These are phyloP conservation scores for Trichopria drosophilae DNA, from an alignment of 2,888 invertebrate species.

Conservation along the genomic window DNA sequence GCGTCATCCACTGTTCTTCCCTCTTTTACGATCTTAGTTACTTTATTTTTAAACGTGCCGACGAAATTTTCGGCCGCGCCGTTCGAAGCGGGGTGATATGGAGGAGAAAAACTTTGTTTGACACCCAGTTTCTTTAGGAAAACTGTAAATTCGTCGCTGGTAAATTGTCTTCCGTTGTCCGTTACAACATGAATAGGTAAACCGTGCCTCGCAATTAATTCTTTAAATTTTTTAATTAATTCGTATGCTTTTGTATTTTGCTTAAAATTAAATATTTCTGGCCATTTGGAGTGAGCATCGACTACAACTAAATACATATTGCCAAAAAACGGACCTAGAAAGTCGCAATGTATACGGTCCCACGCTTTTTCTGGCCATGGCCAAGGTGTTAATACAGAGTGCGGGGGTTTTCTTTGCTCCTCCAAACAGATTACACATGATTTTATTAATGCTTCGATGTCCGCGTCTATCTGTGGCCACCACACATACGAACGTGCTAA, in stretches of 20 bases:
- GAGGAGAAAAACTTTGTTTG: constrained; percentile 17
- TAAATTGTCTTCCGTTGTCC: constrained; percentile 27
- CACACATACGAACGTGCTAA: constrained; percentile 12
- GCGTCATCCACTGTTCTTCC: constrained; percentile 12
- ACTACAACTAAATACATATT: constrained; percentile 25
- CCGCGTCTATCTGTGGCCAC: constrained; percentile 15
- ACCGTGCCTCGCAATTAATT: constrained; percentile 29
- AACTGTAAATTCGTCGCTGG: not conserved
- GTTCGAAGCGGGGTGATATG: constrained; percentile 10
- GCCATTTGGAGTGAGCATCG: constrained; percentile 19
- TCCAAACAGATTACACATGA: constrained; percentile 15
- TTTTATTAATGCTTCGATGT: constrained; percentile 8
- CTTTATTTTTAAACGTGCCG: constrained; percentile 13
- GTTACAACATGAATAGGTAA: constrained; percentile 28
- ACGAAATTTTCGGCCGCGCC: constrained; percentile 13
- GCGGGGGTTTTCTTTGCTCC: constrained; percentile 21
- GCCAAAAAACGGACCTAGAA: constrained; percentile 19
- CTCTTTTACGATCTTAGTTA: constrained; percentile 14
- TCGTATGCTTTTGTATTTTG: constrained; percentile 10
- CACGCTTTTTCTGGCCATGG: constrained; percentile 22
- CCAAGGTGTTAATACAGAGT: constrained; percentile 22
- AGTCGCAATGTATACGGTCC: constrained; percentile 24
- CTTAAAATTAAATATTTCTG: constrained; percentile 17
- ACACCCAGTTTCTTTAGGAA: constrained; percentile 7
- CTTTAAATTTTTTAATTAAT: constrained; percentile 20